Evolutionary conservation across 2,797 vertebrate genomes (phyloP), one percentile per base, ranked within the genome.

Genomic region (Ceryle rudis): DNA sequence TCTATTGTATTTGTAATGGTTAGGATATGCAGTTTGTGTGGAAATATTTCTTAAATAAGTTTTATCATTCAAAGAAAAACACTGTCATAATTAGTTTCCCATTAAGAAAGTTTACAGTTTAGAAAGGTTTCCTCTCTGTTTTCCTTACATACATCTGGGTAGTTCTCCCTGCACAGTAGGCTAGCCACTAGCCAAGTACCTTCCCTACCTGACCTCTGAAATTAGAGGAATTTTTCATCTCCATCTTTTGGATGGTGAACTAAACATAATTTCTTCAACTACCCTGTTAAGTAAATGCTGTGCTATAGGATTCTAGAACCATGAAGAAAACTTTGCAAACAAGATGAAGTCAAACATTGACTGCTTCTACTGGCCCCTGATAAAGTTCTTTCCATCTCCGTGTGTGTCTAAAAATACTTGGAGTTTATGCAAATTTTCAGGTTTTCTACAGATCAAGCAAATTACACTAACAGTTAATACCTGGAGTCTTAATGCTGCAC

Each of bases 1-100:
- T 98, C 97, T 97, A 95, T 97, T 98, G 95, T 96, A 95, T 97
- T 97, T 97, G 83, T 94, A 94, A 79, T 7, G 1, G 93, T 94
- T 90, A 51, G 92, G 86, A 89, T 93, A 73, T 90, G 86, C 92
- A 88, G 91, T 95, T 91, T 95, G 83, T 82, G 81, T 60, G 65
- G 80, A 89, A 97, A 96, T 95, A 84, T 81, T 93, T 93, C 81
- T 96, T 47, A 69, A 92, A 47, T 71, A 90, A 96, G 46, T 65
- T 69, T 10, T n/a, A 47, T 49, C 22, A 28, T 83, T 87, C 82
- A 33, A 90, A 85, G 51, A 84, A 57, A 49, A 80, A 60, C 66
- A 47, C 65, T 58, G 70, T 22, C 16, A 11, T 69, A 85, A 81
- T 77, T 78, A 58, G 26, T 8, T 72, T 84, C 20, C 67, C 14